Evolutionary conservation across 2,113 vertebrate genomes (phyloP), one percentile per base, ranked within the genome.

Genomic region (Nesogale talazaci): DNA sequence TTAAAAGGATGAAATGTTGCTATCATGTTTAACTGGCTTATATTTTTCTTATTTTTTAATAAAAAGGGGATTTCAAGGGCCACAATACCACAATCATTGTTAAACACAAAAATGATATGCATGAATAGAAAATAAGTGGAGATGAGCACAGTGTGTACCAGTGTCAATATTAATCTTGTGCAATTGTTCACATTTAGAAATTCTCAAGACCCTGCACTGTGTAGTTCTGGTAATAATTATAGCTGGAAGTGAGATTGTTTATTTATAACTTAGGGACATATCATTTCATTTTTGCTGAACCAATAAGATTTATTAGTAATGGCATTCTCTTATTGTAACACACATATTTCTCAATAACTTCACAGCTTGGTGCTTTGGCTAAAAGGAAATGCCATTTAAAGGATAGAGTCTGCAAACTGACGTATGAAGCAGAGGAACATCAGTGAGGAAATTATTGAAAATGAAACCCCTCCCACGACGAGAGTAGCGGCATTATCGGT

Each of bases 11-110:
- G 77, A 96, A 94, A 88, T 89, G 59, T 3, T 90, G 84, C 52
- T 94, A 93, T 90, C 86, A 88, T 90, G 46, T 95, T 96, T 87
- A 95, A 94, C 90, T 89, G 86, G 5, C 46, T 92, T 84, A 86
- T 74, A 27, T 92, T 83, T 79, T 80, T 46, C 84, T 72, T 85
- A 27, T 38, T 95, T 95, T 95, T 94, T 74, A 95, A 87, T 94
- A 86, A 85, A 90, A 83, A 90, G 91, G 83, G 92, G 42, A 94
- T 96, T 97, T 97, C 63, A 84, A 83, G 40, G 90, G 34, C 72
- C 83, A 89, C 3, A 88, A 46, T 83, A 76, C 90, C 84, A 3
- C 86, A 80, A 91, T 70, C 78, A 86, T 92, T 93, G 88, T 84
- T 52, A 89, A 96, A 85, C 40, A 86, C 11, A 61, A 29, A 1